Conservation (phyloP, 1,140 invertebrate genomes). For the Microplitis demolitor region DNA sequence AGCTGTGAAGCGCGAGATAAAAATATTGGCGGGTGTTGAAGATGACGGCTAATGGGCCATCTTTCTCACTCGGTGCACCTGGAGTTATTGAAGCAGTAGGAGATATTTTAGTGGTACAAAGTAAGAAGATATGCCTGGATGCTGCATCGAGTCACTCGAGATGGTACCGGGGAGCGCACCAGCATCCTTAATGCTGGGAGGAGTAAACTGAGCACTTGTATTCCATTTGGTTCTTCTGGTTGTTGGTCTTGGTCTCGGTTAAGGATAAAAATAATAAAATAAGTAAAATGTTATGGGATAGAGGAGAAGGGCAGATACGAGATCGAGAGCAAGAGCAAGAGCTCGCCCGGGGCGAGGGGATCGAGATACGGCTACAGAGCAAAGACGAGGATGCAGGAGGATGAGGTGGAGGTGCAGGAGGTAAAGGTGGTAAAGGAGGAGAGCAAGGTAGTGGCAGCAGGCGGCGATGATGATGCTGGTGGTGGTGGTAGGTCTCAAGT, state of each 20-base stretch:
- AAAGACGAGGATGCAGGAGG: constrained; percentile 24
- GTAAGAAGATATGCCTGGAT: no score
- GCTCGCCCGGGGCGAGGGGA: constrained; percentile 13
- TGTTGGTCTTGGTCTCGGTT: neutral
- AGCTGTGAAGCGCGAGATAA: constrained; percentile 14
- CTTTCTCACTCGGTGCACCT: constrained; percentile 13
- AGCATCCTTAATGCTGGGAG: neutral
- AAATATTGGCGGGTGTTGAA: constrained; percentile 31
- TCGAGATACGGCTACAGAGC: neutral
- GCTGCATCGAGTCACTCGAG: no score
- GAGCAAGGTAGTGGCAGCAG: neutral
- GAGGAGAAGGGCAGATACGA: constrained; percentile 12
- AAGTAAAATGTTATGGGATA: constrained; percentile 2
- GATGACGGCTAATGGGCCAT: constrained; percentile 8
- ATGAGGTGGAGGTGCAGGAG: constrained; percentile 17
- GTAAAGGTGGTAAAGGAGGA: constrained; percentile 14
- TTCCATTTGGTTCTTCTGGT: neutral
- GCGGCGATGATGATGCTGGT: neutral
- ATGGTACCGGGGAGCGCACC: no score
- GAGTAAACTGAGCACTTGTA: neutral
- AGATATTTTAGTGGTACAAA: no score
- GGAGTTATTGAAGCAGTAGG: neutral
- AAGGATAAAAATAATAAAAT: constrained; percentile 22
- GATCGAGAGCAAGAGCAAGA: constrained; percentile 22
- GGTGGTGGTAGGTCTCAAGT: neutral